Base-by-base conservation (phyloP, 2,888 invertebrate species). In the Andrena marginata region DNA sequence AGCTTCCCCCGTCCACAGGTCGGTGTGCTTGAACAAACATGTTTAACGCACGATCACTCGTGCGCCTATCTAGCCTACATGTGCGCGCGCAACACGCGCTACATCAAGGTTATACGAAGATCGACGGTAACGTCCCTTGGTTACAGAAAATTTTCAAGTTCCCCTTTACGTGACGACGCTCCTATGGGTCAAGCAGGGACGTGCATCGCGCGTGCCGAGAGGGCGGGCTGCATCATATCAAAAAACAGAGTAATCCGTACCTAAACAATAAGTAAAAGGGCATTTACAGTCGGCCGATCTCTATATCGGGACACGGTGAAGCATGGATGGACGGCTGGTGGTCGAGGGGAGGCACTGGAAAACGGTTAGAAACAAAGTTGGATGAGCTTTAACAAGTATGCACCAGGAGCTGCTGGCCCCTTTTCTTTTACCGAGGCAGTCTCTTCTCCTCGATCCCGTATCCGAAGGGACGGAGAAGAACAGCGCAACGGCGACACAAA, bases 251-350 rank as follows among this genome's bases (percentile, higher is more conserved):
- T 92, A 92, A 93, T 94, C 93, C 92, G 92, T 94, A 94, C 94
- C 94, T 94, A 94, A 92, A 93, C 93, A 92, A 90, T 92, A 93
- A 92, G 91, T 91, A 90, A 92, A 92, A 92, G 91, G 91, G 91
- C 89, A 87, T 89, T 91, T 91, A 91, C 90, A 90, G 85, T 91
- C 88, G 92, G 92, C 93, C 93, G 92, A 91, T 91, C 93, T 93
- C 93, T 89, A 87, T 62, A 63, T 26, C 42, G 4, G 85, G 89
- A 78, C 63, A 63, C 56, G 82, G 81, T 68, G 31, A 51, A 65
- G n/a, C 56, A 20, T 42, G 64, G 51, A 42, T 68, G 65, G 59
- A 54, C 5, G 59, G n/a, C 26, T 51, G 26, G 2, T 33, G 49
- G n/a, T 20, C 26, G 48, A 62, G 60, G 16, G 35, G 73, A 64